phyloP scores from a whole-genome alignment of 2,888 invertebrate genomes.

The Belgica antarctica region DNA sequence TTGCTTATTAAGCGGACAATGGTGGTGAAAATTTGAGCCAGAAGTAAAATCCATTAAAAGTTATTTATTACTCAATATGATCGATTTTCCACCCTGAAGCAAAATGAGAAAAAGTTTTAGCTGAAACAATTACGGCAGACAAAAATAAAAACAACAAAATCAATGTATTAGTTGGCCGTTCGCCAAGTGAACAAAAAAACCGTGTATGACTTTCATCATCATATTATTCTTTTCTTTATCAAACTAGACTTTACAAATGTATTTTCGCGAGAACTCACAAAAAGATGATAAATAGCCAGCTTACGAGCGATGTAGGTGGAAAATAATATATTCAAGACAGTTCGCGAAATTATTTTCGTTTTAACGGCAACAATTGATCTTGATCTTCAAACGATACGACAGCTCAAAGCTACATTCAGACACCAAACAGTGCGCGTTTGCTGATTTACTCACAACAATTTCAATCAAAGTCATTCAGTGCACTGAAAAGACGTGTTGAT shows the following conservation, averaged over 20 bases:
- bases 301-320: constrained; percentile 20
- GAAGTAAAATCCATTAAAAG: not conserved
- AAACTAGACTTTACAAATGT: not conserved
- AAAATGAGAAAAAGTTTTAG: not conserved
- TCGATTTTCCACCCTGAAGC: constrained; percentile 17
- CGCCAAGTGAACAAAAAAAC: not conserved
- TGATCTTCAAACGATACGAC: constrained; percentile 39
- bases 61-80: not conserved
- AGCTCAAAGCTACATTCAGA: no score
- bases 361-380: constrained; percentile 19
- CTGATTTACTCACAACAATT: no score
- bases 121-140: not conserved
- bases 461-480: not conserved
- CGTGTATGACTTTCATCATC: constrained; percentile 22
- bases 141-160: constrained; percentile 12
- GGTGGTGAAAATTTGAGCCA: not conserved
- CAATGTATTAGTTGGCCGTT: not conserved
- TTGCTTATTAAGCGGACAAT: not conserved
- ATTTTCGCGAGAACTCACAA: not conserved
- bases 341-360: constrained; percentile 32
- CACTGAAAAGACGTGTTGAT: not conserved
- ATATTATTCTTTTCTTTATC: constrained; percentile 5
- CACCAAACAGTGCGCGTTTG: no score
- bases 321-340: not conserved
- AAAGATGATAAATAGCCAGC: constrained; percentile 9